These are phyloP conservation scores for Podarcis cretensis DNA, from an alignment of 2,113 vertebrate species.

Conservation along the genomic window DNA sequence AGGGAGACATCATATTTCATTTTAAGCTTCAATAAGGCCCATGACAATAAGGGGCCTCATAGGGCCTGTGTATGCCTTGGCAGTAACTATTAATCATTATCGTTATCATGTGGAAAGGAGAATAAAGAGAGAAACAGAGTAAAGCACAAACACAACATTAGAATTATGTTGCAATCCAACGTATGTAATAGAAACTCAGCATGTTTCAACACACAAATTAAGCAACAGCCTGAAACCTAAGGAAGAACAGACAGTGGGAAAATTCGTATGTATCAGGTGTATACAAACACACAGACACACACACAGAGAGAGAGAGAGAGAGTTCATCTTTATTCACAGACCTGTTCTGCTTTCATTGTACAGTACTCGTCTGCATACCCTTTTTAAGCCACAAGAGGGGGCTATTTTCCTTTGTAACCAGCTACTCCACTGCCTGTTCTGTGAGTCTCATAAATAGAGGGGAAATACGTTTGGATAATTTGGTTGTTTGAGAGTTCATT, in stretches of 20 bases:
- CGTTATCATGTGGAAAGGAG: background rate
- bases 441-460: background rate
- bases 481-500: background rate
- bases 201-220: background rate
- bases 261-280: background rate
- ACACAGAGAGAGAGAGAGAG: too few relatives aligned
- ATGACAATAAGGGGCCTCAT: background rate
- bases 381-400: constrained; percentile 72
- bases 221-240: constrained; percentile 3
- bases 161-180: constrained; percentile 19
- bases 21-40: background rate
- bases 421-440: background rate
- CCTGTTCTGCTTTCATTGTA: background rate
- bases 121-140: background rate
- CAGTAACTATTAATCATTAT: background rate
- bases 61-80: background rate
- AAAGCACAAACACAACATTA: background rate
- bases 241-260: background rate
- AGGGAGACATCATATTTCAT: background rate
- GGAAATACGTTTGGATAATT: background rate
- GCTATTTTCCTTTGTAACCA: constrained; percentile 67
- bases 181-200: constrained; percentile 8
- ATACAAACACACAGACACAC: background rate
- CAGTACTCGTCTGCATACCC: background rate
- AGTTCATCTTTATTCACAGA: background rate